Conservation (phyloP, 2,113 vertebrate genomes). For the Pterocles orientalis region DNA sequence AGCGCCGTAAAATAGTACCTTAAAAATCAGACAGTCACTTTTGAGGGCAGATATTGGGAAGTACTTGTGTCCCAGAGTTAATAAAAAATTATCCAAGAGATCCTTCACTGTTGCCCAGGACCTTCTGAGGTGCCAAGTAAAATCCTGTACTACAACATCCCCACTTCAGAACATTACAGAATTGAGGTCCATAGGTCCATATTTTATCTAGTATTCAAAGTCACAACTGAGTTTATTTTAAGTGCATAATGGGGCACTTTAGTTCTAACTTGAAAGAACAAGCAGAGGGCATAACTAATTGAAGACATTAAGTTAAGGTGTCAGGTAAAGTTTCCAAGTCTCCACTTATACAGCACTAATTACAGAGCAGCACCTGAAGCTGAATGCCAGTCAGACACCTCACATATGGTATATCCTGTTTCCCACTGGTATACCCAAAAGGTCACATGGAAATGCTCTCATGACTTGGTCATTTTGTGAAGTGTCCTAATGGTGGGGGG, state of each 20-base stretch:
- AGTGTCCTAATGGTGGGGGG: not conserved
- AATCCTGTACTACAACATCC: not conserved
- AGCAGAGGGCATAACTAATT: not conserved
- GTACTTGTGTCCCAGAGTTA: not conserved
- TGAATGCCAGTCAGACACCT: not conserved
- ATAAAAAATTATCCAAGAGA: not conserved
- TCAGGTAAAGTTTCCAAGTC: not conserved
- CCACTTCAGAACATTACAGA: not conserved
- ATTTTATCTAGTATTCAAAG: not conserved
- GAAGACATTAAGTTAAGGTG: not conserved
- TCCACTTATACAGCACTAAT: not conserved
- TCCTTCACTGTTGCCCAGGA: not conserved
- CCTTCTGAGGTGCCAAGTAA: not conserved
- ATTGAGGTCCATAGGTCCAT: not conserved
- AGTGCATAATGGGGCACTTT: not conserved
- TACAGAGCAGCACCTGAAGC: not conserved
- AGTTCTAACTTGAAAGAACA: not conserved
- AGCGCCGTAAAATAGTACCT: conserved; percentile 93
- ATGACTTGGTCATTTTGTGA: not conserved
- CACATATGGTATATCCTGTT: not conserved
- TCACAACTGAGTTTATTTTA: not conserved
- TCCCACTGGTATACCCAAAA: not conserved
- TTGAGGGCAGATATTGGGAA: not conserved
- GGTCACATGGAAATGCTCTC: not conserved
- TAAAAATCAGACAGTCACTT: conserved; percentile 24